phyloP scores from a whole-genome alignment of 2,797 vertebrate genomes.

The Columba guinea region DNA sequence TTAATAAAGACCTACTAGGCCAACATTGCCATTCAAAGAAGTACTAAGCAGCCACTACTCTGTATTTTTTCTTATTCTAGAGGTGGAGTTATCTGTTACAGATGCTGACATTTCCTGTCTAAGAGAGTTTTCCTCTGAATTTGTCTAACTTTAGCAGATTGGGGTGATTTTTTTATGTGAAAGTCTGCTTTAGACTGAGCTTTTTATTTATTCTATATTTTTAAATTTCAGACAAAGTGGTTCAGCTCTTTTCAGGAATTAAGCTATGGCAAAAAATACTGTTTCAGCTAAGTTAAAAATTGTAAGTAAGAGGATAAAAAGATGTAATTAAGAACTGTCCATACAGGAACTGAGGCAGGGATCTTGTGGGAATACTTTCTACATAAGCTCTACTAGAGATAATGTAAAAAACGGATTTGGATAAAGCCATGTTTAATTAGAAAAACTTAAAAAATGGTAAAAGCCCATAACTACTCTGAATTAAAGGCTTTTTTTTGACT shows the following conservation, averaged over 20 bases:
- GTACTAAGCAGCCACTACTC: neutral
- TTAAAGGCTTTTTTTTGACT: neutral
- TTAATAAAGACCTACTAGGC: neutral
- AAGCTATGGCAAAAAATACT: neutral
- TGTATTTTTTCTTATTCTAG: neutral
- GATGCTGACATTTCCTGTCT: neutral
- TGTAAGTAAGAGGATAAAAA: neutral
- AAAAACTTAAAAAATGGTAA: neutral
- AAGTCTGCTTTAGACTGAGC: neutral
- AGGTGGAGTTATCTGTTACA: neutral
- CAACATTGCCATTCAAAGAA: neutral
- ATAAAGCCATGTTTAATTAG: constrained; percentile 2
- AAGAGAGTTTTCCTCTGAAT: neutral
- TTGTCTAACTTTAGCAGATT: neutral
- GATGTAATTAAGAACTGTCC: neutral
- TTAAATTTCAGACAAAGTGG: neutral
- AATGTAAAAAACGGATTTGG: neutral
- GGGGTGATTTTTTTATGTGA: neutral
- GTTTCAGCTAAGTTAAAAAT: neutral
- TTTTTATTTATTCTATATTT: neutral
- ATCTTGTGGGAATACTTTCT: constrained; percentile 10
- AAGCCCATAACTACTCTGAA: neutral
- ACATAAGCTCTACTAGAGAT: neutral
- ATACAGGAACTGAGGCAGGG: neutral
- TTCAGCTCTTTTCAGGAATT: neutral